Evolutionary conservation across 1,140 invertebrate species (phyloP).

Genomic region (Protaetia brevitarsis): DNA sequence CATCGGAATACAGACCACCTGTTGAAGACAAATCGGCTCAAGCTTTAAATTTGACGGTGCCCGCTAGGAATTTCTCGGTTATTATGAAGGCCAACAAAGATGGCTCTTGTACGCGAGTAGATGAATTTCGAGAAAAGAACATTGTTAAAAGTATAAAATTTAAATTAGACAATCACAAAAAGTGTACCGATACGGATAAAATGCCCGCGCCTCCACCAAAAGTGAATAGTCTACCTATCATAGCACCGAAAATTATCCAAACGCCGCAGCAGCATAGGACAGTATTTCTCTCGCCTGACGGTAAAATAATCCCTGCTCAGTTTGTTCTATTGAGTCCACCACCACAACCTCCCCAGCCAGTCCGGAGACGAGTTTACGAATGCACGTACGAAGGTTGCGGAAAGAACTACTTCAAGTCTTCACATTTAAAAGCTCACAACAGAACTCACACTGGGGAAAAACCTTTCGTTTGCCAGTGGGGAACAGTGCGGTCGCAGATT

Average conservation of each 20-base stretch:
- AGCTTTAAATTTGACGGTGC: slow-evolving; percentile 47
- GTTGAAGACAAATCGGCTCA: neutral
- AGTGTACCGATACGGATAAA: slow-evolving; percentile 8
- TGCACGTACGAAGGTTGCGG: slow-evolving; percentile 80
- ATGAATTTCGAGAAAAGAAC: slow-evolving; percentile 52
- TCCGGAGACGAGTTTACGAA: slow-evolving; percentile 75
- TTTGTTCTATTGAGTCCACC: slow-evolving; percentile 49
- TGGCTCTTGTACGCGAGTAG: slow-evolving; percentile 63
- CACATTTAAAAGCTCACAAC: slow-evolving; percentile 92
- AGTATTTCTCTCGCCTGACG: slow-evolving; percentile 44
- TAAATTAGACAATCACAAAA: slow-evolving; percentile 65
- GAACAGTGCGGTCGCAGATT: slow-evolving; percentile 85
- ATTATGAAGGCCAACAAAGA: slow-evolving; percentile 78
- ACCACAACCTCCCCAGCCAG: slow-evolving; percentile 52
- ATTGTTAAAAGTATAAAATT: slow-evolving; percentile 72
- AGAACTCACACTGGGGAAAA: slow-evolving; percentile 91
- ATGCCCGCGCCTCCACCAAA: slow-evolving; percentile 2
- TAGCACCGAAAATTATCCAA: slow-evolving; percentile 47
- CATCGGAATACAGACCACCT: neutral
- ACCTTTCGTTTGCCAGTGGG: slow-evolving; percentile 87
- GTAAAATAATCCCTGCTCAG: slow-evolving; percentile 49
- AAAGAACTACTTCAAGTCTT: slow-evolving; percentile 97
- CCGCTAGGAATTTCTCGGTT: slow-evolving; percentile 54
- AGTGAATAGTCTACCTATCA: slow-evolving; percentile 36
- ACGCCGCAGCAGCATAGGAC: slow-evolving; percentile 32